Percentiles rank a stretch among this genome's conserved stretches.
Evolutionary conservation across 2,797 vertebrate genomes (phyloP).

Genomic region (Microchirus variegatus): DNA sequence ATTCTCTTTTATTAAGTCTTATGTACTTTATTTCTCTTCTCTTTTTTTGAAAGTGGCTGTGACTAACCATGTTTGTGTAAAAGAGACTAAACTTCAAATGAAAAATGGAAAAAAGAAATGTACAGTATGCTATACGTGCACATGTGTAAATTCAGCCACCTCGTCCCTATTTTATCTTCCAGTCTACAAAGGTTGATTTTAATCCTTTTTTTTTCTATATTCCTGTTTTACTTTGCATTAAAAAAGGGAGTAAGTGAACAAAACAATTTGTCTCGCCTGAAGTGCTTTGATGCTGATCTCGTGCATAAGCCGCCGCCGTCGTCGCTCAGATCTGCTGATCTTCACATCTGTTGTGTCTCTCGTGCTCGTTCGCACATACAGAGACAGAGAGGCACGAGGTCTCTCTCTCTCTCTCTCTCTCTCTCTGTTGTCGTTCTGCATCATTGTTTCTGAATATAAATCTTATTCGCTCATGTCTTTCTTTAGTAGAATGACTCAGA

Average conservation of each 20-base stretch:
- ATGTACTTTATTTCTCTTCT: background rate
- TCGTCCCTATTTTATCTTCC: slow-evolving; percentile 29
- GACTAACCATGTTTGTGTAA: slow-evolving; percentile 27
- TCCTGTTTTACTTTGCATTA: slow-evolving; percentile 61
- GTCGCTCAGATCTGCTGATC: background rate
- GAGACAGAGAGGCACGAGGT: background rate
- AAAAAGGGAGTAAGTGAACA: slow-evolving; percentile 58
- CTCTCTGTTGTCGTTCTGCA: too few species aligned
- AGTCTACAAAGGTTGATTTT: slow-evolving; percentile 50
- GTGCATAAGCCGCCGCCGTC: too few species aligned
- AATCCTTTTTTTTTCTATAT: slow-evolving; percentile 65
- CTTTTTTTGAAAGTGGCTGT: slow-evolving; percentile 17
- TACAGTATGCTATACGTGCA: slow-evolving; percentile 46
- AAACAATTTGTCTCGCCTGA: background rate
- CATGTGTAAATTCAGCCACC: slow-evolving; percentile 50
- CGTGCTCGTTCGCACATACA: background rate
- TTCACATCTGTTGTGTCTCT: background rate
- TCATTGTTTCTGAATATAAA: too few species aligned
- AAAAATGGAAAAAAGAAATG: slow-evolving; percentile 22
- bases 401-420: too few species aligned
- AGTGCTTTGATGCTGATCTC: background rate
- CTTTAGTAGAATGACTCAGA: too few species aligned
- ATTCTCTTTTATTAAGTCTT: background rate
- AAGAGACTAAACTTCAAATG: slow-evolving; percentile 24
- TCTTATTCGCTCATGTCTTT: too few species aligned